A percentile compares a stretch with the other conserved stretches of the same genome.
These are phyloP conservation scores for Rachycentron canadum DNA, from an alignment of 2,797 vertebrate genomes.

Conservation along the genomic window DNA sequence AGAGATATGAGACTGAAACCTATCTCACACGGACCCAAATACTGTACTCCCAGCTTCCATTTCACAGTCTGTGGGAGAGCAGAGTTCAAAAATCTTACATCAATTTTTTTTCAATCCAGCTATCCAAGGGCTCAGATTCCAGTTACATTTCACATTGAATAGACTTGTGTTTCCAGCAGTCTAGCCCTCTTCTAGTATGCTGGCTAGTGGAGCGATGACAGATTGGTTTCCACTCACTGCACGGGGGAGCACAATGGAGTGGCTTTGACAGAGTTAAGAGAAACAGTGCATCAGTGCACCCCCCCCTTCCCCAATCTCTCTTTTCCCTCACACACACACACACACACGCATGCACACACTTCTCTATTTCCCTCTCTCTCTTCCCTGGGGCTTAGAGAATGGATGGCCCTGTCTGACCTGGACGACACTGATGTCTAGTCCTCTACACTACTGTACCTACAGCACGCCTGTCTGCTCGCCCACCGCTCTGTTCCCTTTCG, in stretches of 20 bases:
- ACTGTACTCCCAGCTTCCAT: slow-evolving; percentile 73
- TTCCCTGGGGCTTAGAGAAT: slow-evolving; percentile 81
- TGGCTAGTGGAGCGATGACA: slow-evolving; percentile 84
- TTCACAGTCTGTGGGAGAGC: slow-evolving; percentile 76
- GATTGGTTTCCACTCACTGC: slow-evolving; percentile 82
- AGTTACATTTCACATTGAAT: slow-evolving; percentile 80
- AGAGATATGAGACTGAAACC: slow-evolving; percentile 71
- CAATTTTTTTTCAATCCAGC: slow-evolving; percentile 56
- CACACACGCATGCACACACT: slow-evolving; percentile 1
- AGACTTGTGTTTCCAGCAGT: slow-evolving; percentile 80
- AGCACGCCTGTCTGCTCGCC: slow-evolving; percentile 75
- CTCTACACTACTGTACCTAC: slow-evolving; percentile 82
- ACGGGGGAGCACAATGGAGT: slow-evolving; percentile 80
- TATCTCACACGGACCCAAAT: slow-evolving; percentile 70
- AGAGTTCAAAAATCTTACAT: slow-evolving; percentile 73
- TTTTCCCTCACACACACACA: slow-evolving; percentile 29
- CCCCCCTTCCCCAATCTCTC: slow-evolving; percentile 40
- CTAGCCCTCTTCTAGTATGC: slow-evolving; percentile 70
- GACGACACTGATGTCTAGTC: slow-evolving; percentile 82
- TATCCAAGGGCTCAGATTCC: slow-evolving; percentile 76
- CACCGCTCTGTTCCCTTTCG: slow-evolving; percentile 47
- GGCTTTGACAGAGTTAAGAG: slow-evolving; percentile 83
- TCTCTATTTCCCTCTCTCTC: slow-evolving; percentile 56
- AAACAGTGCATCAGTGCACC: slow-evolving; percentile 77
- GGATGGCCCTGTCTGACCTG: slow-evolving; percentile 84